Conservation (phyloP, 1,140 invertebrate species). For the Linepithema humile region DNA sequence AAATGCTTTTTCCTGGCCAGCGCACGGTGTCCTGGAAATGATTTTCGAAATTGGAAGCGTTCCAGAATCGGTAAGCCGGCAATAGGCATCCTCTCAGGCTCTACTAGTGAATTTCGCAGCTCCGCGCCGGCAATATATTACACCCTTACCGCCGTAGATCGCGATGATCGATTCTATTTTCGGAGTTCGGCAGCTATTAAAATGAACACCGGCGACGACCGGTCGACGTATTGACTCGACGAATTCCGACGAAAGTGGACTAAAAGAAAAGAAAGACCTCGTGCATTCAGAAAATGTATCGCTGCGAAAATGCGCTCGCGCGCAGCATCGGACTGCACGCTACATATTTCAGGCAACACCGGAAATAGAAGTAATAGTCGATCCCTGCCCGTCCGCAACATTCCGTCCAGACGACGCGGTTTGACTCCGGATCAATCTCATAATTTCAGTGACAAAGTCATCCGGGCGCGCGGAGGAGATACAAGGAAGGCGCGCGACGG, state of each 20-base stretch:
- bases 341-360: slow-evolving; percentile 2
- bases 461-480: slow-evolving; percentile 65
- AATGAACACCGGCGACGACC: neutral
- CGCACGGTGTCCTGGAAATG: slow-evolving; percentile 49
- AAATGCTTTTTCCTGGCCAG: slow-evolving; percentile 39
- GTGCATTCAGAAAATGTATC: neutral
- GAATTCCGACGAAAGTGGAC: neutral
- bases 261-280: neutral
- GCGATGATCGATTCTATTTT: slow-evolving; percentile 44
- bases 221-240: neutral
- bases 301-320: slow-evolving; percentile 12
- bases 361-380: slow-evolving; percentile 46
- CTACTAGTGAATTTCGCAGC: slow-evolving; percentile 35
- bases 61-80: slow-evolving; percentile 60
- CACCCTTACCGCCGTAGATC: slow-evolving; percentile 13
- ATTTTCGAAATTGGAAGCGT: slow-evolving; percentile 64
- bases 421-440: slow-evolving; percentile 75
- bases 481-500: slow-evolving; percentile 16
- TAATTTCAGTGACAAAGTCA: slow-evolving; percentile 76
- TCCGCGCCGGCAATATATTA: slow-evolving; percentile 42
- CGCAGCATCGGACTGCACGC: neutral
- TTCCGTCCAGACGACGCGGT: slow-evolving; percentile 40
- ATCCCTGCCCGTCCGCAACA: slow-evolving; percentile 46
- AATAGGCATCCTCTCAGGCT: slow-evolving; percentile 45
- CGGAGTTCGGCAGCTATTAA: neutral